These are phyloP conservation scores for Styela clava DNA, from an alignment of 23 tunicate genomes.

Conservation along the genomic window DNA sequence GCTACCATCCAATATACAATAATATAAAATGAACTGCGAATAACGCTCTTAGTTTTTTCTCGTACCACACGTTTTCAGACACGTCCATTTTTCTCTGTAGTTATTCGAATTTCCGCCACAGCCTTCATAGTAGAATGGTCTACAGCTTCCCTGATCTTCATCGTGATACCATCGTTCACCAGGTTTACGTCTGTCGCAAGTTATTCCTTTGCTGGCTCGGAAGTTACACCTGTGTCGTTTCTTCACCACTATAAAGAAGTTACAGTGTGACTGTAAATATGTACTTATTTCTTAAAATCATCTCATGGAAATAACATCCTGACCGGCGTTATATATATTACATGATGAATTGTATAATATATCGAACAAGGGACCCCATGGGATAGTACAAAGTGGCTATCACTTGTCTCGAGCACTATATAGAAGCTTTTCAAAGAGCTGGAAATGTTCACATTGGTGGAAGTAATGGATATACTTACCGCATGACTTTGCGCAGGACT, in stretches of 20 bases:
- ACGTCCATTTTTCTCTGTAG: slow-evolving; percentile 15
- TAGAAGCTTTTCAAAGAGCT: no score
- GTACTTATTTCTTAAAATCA: no score
- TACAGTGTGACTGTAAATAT: background rate
- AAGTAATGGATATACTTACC: slow-evolving; percentile 26
- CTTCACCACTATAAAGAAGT: slow-evolving; percentile 2
- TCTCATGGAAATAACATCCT: no score
- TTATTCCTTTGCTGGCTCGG: background rate
- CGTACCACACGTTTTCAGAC: slow-evolving; percentile 24
- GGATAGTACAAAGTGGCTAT: background rate
- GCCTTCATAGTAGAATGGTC: slow-evolving; percentile 10
- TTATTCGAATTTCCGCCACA: slow-evolving; percentile 36
- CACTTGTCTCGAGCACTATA: no score
- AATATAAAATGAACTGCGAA: no score
- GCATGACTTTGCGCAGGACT: slow-evolving; percentile 13
- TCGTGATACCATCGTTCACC: slow-evolving; percentile 24
- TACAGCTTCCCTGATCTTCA: background rate
- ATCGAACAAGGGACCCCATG: background rate
- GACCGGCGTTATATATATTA: no score
- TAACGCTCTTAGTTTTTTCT: no score
- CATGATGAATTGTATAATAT: no score
- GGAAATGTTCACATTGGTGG: no score
- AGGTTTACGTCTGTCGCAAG: background rate
- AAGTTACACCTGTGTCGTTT: slow-evolving; percentile 24
- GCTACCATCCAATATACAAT: no score